Conservation (phyloP, 2,888 invertebrate genomes). For the Ophion ventricosus region DNA sequence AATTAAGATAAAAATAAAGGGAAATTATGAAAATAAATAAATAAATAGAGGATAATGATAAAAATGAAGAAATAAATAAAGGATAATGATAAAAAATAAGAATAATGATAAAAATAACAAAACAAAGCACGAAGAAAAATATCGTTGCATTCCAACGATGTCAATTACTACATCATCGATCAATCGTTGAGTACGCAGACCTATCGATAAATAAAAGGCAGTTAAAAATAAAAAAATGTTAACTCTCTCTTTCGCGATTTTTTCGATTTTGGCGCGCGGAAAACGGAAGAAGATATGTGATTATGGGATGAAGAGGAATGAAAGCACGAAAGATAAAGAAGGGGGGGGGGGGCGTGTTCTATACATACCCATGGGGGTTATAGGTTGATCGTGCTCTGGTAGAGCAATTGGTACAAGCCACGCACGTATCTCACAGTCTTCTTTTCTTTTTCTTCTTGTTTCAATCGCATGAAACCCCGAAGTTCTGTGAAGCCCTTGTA, state of each 20-base stretch:
- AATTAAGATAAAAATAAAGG: neutral
- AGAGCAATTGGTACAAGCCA: slow-evolving; percentile 49
- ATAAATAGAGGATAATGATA: neutral
- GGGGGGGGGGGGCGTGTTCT: slow-evolving; percentile 3
- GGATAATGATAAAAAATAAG: no score
- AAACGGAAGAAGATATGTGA: slow-evolving; percentile 11
- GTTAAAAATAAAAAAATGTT: slow-evolving; percentile 43
- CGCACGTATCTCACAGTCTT: slow-evolving; percentile 37
- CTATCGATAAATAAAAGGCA: neutral
- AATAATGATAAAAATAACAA: no score
- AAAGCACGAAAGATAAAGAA: slow-evolving; percentile 36
- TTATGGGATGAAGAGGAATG: slow-evolving; percentile 50
- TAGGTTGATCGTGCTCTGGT: slow-evolving; percentile 40
- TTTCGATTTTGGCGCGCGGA: slow-evolving; percentile 2
- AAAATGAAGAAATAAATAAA: slow-evolving; percentile 2
- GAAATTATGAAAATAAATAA: neutral
- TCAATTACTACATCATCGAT: no score
- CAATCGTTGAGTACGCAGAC: no score
- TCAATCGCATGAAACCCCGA: slow-evolving; percentile 28
- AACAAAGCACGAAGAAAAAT: no score
- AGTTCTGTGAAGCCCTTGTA: slow-evolving; percentile 17
- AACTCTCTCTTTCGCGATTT: slow-evolving; percentile 33
- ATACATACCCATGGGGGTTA: slow-evolving; percentile 19
- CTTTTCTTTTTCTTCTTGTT: slow-evolving; percentile 20
- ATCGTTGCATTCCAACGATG: no score